Conservation (phyloP, 1,140 invertebrate genomes). For the Charaxes varanes region DNA sequence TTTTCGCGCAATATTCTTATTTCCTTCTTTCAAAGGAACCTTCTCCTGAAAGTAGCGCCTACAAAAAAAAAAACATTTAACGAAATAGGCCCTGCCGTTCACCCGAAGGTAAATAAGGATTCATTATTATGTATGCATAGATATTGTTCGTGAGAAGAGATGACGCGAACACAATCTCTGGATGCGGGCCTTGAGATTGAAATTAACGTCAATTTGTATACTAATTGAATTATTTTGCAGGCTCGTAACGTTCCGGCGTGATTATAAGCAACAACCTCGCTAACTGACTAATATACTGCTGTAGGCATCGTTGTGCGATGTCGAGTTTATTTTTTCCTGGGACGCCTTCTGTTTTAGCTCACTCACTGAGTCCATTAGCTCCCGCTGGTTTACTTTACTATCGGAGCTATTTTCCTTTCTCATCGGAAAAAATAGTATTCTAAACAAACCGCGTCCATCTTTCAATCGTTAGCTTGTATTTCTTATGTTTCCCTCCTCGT, state of each 20-base stretch:
- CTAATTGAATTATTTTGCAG: constrained; percentile 20
- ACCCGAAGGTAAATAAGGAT: too few species aligned
- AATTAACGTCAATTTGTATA: constrained; percentile 12
- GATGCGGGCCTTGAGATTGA: constrained; percentile 2
- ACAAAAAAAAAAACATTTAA: too few species aligned
- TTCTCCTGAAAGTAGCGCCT: too few species aligned
- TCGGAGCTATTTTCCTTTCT: constrained; percentile 42
- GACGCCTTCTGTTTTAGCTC: constrained; percentile 59
- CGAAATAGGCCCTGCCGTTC: too few species aligned
- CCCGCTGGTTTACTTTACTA: constrained; percentile 54
- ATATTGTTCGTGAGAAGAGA: too few species aligned
- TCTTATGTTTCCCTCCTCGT: constrained; percentile 4
- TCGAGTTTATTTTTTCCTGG: constrained; percentile 50
- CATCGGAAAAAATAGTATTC: constrained; percentile 30
- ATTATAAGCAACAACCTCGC: constrained; percentile 28
- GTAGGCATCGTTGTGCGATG: constrained; percentile 16
- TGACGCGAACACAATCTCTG: constrained; percentile 2
- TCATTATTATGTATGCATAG: too few species aligned
- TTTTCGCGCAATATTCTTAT: too few species aligned
- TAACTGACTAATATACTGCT: constrained; percentile 23
- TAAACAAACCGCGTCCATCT: constrained; percentile 27
- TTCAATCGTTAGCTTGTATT: constrained; percentile 11
- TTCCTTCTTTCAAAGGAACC: too few species aligned
- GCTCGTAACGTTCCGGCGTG: constrained; percentile 8
- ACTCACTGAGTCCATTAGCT: constrained; percentile 58